These are phyloP conservation scores for Rhipidura dahli DNA, from an alignment of 2,113 vertebrate species.

Conservation along the genomic window DNA sequence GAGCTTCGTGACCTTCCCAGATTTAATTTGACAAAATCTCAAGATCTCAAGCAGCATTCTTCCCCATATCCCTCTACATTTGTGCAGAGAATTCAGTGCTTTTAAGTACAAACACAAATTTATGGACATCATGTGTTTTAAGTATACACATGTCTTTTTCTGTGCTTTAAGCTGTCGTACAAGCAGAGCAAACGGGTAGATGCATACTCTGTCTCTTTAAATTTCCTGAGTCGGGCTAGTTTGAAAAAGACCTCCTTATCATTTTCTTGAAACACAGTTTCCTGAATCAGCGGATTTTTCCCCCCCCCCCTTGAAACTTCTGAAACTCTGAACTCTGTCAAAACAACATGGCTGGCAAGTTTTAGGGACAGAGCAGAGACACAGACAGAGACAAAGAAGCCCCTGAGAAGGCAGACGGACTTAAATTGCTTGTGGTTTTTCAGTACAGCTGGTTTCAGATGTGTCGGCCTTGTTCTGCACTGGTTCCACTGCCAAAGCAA, in stretches of 20 bases:
- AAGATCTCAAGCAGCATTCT: not conserved
- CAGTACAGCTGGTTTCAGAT: slow-evolving; percentile 94
- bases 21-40: not conserved
- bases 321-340: slow-evolving; percentile 87
- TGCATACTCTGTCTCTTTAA: slow-evolving; percentile 49
- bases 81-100: not conserved
- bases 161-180: not conserved
- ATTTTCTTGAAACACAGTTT: slow-evolving; percentile 59
- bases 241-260: slow-evolving; percentile 67
- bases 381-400: slow-evolving; percentile 86
- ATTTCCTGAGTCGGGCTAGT: slow-evolving; percentile 3
- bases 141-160: not conserved
- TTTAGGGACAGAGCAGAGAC: slow-evolving; percentile 81
- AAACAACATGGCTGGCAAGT: slow-evolving; percentile 90
- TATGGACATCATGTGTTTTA: accelerated
- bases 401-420: slow-evolving; percentile 91
- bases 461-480: slow-evolving; percentile 80
- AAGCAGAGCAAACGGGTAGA: not conserved
- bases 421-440: slow-evolving; percentile 89
- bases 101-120: not conserved
- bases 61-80: not conserved
- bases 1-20: not conserved
- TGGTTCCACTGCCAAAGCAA: slow-evolving; percentile 84
- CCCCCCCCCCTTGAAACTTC: slow-evolving; percentile 74
- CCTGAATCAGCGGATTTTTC: slow-evolving; percentile 83